Conservation (phyloP, 2,113 vertebrate species). For the Acrocephalus kingi region DNA sequence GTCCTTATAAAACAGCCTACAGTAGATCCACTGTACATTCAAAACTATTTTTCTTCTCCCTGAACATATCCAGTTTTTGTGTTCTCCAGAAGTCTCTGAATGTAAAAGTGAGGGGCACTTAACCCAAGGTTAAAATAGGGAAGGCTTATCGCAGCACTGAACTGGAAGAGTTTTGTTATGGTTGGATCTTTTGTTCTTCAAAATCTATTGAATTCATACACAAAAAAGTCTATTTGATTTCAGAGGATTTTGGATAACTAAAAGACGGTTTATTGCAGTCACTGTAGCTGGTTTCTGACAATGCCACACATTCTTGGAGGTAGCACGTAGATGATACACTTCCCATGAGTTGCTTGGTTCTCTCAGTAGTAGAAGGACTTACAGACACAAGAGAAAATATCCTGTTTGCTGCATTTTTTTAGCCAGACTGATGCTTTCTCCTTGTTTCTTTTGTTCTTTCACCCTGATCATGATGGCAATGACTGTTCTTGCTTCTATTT, state of each 20-base stretch:
- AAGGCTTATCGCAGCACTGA: neutral
- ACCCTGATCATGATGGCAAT: neutral
- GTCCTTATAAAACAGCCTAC: neutral
- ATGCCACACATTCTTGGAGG: neutral
- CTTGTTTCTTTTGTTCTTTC: neutral
- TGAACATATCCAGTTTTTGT: neutral
- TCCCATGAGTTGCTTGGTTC: neutral
- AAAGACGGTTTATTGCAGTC: neutral
- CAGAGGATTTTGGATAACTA: neutral
- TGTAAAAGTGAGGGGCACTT: neutral
- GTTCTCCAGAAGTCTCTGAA: neutral
- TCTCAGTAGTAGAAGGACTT: neutral
- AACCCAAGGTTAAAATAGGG: neutral
- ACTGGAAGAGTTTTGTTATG: neutral
- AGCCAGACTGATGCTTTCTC: neutral
- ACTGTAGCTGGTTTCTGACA: neutral
- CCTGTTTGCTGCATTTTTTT: neutral
- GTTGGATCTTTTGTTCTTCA: neutral
- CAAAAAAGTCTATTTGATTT: neutral
- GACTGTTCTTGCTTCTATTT: neutral
- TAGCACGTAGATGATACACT: fast-evolving
- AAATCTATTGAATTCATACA: neutral
- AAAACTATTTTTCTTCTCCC: neutral
- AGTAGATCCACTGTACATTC: neutral
- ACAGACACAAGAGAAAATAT: neutral